Evolutionary conservation across 2,888 invertebrate genomes (phyloP).

Genomic region (Xanthorhoe spadicearia): DNA sequence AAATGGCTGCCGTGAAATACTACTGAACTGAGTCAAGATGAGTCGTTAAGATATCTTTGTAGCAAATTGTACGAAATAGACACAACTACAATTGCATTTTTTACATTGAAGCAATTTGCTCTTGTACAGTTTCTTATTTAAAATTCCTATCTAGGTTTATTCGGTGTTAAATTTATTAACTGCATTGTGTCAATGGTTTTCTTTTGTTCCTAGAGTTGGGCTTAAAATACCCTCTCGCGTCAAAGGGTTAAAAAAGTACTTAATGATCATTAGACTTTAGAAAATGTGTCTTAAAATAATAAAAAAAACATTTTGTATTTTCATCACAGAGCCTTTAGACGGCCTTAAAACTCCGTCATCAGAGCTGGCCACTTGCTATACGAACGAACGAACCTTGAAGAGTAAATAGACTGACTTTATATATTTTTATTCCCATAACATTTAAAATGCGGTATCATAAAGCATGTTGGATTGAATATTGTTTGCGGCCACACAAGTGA

Average conservation of each 20-base stretch:
- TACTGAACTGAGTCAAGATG: conserved; percentile 56
- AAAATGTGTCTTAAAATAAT: too few relatives aligned
- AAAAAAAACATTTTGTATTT: too few relatives aligned
- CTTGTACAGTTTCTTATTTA: too few relatives aligned
- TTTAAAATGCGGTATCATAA: conserved; percentile 19
- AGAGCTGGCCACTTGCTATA: too few relatives aligned
- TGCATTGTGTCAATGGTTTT: not conserved
- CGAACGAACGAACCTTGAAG: too few relatives aligned
- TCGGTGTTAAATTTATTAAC: not conserved
- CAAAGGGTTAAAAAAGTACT: not conserved
- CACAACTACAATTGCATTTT: conserved; percentile 24
- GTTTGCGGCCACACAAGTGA: conserved; percentile 51
- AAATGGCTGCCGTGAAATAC: conserved; percentile 66
- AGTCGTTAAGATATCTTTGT: conserved; percentile 60
- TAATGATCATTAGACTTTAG: too few relatives aligned
- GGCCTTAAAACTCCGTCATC: too few relatives aligned
- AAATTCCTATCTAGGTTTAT: not conserved
- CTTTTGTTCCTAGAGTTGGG: not conserved
- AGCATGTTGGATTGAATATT: conserved; percentile 37
- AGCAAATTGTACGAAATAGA: conserved; percentile 27
- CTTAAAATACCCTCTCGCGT: not conserved
- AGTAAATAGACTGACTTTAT: too few relatives aligned
- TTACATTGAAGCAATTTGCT: conserved; percentile 13
- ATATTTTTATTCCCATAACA: too few relatives aligned
- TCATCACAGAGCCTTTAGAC: too few relatives aligned